Base-by-base conservation (phyloP, 2,888 invertebrate species). In the Chorisops tibialis region DNA sequence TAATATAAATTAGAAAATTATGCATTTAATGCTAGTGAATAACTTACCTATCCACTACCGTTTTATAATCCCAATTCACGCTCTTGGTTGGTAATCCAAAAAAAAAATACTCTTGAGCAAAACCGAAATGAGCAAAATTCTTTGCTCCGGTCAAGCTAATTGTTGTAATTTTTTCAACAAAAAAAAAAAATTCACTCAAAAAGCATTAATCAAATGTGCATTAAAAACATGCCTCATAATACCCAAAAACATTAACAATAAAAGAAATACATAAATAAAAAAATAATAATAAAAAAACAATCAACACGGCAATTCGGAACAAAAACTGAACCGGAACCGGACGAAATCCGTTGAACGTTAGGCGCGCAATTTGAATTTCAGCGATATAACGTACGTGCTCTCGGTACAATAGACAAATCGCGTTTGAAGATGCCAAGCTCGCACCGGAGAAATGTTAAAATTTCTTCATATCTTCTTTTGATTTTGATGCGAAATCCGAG, bases 401-500 rank as follows among this genome's bases (percentile, higher is more conserved):
- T 70, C 71, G 72, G 71, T 74, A 74, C 76, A 75, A 74, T 75
- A 73, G 73, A 73, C 74, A 71, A 68, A 68, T 68, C 71, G 68
- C 71, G 69, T 76, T 74, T 75, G 72, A 75, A 69, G 65, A 48
- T 62, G 50, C 24, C 39, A 12, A 38, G 52, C 52, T 39, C 21
- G 18, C 51, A 51, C 38, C 38, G 12, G 14, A 18, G 54, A 43
- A 56, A 38, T 56, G 43, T 21, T 38, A 38, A 30, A 52, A 52
- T 56, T 45, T 56, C 56, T 19, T 50, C 48, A n/a, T 48, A 43
- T 45, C 45, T 56, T 56, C 56, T 30, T 52, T 45, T 43, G 56
- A 56, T 19, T 56, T 56, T 30, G 43, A 56, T 22, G 35, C 43
- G 43, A 35, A 30, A 38, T 37, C 4, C 11, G 43, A 38, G 21